Evolutionary conservation across 92 coral and sea anemone genomes (phyloP).

Genomic region (Nematostella vectensis): DNA sequence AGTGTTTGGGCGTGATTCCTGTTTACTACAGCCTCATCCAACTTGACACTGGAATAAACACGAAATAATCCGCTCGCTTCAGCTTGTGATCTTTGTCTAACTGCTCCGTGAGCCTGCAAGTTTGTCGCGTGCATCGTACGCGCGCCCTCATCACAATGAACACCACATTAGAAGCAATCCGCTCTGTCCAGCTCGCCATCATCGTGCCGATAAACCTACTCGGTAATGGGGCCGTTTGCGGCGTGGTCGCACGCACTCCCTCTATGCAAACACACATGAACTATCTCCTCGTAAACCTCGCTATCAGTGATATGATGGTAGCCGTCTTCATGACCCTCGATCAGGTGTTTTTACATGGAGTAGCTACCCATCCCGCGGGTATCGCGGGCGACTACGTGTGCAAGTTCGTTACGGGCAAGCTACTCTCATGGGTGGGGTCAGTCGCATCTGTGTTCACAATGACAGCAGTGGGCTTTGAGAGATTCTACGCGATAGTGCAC

Average conservation of each 20-base stretch:
- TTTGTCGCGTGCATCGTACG: not conserved
- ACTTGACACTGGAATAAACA: too few species aligned
- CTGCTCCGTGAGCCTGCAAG: too few species aligned
- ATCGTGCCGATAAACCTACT: conserved; percentile 32
- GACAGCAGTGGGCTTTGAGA: conserved; percentile 36
- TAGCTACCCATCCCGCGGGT: conserved; percentile 25
- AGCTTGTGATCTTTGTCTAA: too few species aligned
- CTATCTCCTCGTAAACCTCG: conserved; percentile 43
- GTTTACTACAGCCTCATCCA: too few species aligned
- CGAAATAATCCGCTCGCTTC: too few species aligned
- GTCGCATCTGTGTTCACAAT: conserved; percentile 41
- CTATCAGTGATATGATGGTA: conserved; percentile 36
- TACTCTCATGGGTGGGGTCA: conserved; percentile 48
- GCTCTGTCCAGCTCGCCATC: conserved; percentile 26
- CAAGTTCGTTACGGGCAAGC: conserved; percentile 41
- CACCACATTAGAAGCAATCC: conserved; percentile 13
- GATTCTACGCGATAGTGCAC: conserved; percentile 39
- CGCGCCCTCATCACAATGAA: not conserved
- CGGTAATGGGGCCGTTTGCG: conserved; percentile 32
- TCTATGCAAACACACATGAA: conserved; percentile 38
- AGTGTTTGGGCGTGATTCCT: too few species aligned
- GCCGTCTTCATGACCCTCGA: conserved; percentile 38
- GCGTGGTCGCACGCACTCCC: conserved; percentile 19
- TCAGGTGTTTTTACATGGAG: conserved; percentile 34
- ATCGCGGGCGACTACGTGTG: conserved; percentile 35